Conservation (phyloP, 2,888 invertebrate species). For the Homarus gammarus region DNA sequence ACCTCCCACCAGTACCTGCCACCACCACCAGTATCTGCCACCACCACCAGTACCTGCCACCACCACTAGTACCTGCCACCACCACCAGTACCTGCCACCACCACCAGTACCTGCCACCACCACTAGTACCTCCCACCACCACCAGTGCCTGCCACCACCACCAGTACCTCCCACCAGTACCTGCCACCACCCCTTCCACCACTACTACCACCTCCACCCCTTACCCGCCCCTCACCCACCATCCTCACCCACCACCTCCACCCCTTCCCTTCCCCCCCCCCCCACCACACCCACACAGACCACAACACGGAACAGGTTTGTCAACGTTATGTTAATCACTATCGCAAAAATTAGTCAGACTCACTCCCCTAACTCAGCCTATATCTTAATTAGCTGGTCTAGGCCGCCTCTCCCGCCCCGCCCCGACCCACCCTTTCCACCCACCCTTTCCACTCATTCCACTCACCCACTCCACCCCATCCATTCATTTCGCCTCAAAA, state of each 20-base stretch:
- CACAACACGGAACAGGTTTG: conserved; percentile 28
- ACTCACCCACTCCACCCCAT: no score
- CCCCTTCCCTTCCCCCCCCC: not conserved
- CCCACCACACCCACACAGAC: not conserved
- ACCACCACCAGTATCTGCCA: not conserved
- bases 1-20: not conserved
- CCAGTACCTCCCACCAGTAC: not conserved
- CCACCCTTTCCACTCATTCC: no score
- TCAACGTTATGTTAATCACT: conserved; percentile 37
- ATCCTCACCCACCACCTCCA: no score
- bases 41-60: no score
- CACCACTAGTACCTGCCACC: no score
- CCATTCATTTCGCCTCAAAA: no score
- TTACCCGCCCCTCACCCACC: no score
- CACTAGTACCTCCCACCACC: not conserved
- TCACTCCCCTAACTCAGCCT: conserved; percentile 32
- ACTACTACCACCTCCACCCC: not conserved
- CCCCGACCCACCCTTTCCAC: not conserved
- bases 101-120: conserved; percentile 25
- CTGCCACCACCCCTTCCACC: not conserved
- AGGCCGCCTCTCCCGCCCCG: conserved; percentile 10
- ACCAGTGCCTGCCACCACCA: no score
- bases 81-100: no score
- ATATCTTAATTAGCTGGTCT: conserved; percentile 57
- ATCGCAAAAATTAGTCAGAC: conserved; percentile 57